Evolutionary conservation across 2,113 vertebrate genomes (phyloP).

Genomic region (Microcebus murinus): DNA sequence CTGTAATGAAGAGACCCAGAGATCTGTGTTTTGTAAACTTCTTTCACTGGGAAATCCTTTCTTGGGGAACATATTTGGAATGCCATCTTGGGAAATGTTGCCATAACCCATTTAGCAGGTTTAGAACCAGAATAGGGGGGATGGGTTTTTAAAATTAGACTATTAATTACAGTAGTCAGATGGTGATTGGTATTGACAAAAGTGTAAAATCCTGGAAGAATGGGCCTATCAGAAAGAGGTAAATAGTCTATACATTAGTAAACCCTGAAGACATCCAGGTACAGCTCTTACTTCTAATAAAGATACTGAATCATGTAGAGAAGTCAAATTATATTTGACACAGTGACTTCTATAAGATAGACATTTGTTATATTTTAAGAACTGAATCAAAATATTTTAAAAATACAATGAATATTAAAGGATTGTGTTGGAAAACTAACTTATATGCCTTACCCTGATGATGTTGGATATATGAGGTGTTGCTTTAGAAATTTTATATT

Average conservation of each 20-base stretch:
- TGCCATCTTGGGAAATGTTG: neutral
- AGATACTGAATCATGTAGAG: neutral
- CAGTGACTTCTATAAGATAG: neutral
- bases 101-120: neutral
- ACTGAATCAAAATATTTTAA: slow-evolving; percentile 26
- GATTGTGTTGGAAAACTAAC: neutral
- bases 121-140: neutral
- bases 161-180: slow-evolving; percentile 17
- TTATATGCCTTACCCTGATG: neutral
- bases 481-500: neutral
- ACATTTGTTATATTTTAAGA: slow-evolving; percentile 35
- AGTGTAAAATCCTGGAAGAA: neutral
- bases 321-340: slow-evolving; percentile 24
- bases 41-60: slow-evolving; percentile 24
- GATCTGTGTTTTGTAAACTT: neutral
- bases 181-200: slow-evolving; percentile 25
- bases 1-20: neutral
- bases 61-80: neutral
- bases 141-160: slow-evolving; percentile 39
- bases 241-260: neutral
- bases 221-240: neutral
- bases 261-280: neutral
- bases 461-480: neutral
- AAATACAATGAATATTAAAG: slow-evolving; percentile 5
- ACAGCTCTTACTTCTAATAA: slow-evolving; percentile 10